Percentiles rank a stretch among this genome's conserved stretches.
These are phyloP conservation scores for Edolisoma coerulescens DNA, from an alignment of 2,113 vertebrate species.

Conservation along the genomic window DNA sequence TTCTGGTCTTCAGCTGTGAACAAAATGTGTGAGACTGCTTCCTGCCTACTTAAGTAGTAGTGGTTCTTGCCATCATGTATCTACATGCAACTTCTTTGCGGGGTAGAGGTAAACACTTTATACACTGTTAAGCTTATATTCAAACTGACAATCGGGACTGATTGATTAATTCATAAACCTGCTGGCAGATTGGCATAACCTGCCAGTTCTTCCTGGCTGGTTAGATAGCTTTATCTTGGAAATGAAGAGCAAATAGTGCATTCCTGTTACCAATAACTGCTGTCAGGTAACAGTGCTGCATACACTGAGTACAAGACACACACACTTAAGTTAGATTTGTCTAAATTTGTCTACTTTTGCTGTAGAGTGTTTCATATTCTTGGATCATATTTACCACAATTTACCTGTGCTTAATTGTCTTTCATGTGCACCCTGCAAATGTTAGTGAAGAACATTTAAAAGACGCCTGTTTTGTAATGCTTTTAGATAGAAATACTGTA, in stretches of 20 bases:
- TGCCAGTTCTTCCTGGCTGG: not conserved
- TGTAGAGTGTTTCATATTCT: not conserved
- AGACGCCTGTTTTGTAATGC: not conserved
- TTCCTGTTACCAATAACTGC: not conserved
- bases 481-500: not conserved
- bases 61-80: not conserved
- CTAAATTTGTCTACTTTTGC: not conserved
- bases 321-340: not conserved
- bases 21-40: not conserved
- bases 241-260: not conserved
- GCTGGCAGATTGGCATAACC: not conserved
- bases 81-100: not conserved
- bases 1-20: not conserved
- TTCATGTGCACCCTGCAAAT: not conserved
- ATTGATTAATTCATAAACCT: not conserved
- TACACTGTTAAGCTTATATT: not conserved
- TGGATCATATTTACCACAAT: not conserved
- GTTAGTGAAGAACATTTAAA: not conserved
- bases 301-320: not conserved
- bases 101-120: not conserved
- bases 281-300: not conserved
- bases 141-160: not conserved
- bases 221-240: not conserved
- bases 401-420: not conserved
- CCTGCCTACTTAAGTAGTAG: not conserved